Conservation (phyloP, 2,888 invertebrate genomes). For the Steinernema carpocapsae region DNA sequence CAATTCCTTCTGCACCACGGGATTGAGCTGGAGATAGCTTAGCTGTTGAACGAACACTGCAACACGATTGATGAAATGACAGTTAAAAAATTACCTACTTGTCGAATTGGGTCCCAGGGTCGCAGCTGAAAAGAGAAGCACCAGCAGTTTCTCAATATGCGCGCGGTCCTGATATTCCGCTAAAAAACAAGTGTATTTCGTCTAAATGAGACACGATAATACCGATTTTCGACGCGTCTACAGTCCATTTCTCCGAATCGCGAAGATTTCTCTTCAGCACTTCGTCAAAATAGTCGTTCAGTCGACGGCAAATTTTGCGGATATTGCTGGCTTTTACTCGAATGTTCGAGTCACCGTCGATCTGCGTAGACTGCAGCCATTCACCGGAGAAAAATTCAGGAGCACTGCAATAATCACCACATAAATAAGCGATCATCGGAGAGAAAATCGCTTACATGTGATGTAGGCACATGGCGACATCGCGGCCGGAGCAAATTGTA, state of each 20-base stretch:
- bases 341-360: background rate
- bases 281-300: conserved; percentile 19
- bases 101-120: conserved; percentile 8
- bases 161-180: background rate
- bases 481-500: conserved; percentile 3
- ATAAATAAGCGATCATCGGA: background rate
- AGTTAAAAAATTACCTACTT: background rate
- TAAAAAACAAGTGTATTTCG: too few relatives aligned
- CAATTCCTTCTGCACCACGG: background rate
- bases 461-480: background rate
- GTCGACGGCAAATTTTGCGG: background rate
- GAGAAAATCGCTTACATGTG: background rate
- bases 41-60: conserved; percentile 3
- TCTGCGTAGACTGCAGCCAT: conserved; percentile 5
- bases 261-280: conserved; percentile 18
- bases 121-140: background rate
- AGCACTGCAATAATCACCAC: background rate
- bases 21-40: background rate
- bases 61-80: background rate
- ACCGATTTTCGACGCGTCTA: conserved; percentile 10
- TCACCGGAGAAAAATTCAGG: background rate
- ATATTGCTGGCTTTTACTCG: conserved; percentile 20
- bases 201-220: background rate
- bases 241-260: conserved; percentile 8
- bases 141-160: conserved; percentile 10